phyloP scores from a whole-genome alignment of 2,797 vertebrate genomes.

The Tenualosa ilisha region DNA sequence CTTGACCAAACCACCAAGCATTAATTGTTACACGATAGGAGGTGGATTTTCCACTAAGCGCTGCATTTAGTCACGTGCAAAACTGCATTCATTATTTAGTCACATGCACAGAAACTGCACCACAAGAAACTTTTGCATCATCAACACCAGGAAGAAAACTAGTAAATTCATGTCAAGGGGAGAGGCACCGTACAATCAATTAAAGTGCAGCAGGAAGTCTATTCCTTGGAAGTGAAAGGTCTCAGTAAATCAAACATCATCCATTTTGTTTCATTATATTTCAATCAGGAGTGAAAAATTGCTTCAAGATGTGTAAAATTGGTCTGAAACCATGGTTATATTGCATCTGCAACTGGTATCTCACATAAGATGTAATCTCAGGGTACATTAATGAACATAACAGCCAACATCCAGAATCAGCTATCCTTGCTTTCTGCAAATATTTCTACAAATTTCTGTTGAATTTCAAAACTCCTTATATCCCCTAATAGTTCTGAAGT shows the following conservation, averaged over 20 bases:
- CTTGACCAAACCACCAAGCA: not conserved
- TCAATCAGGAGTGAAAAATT: not conserved
- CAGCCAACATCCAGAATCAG: not conserved
- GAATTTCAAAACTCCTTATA: too few relatives aligned
- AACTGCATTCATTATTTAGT: not conserved
- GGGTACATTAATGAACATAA: not conserved
- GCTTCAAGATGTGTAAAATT: not conserved
- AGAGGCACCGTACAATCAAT: not conserved
- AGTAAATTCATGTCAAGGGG: not conserved
- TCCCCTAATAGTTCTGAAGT: too few relatives aligned
- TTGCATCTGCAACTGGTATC: not conserved
- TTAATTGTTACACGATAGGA: not conserved
- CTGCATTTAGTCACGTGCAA: not conserved
- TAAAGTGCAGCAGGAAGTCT: not conserved
- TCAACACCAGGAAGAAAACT: not conserved
- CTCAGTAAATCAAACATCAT: not conserved
- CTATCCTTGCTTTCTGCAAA: not conserved
- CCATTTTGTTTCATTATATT: not conserved
- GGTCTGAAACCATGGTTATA: not conserved
- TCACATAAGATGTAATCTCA: not conserved
- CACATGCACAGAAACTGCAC: constrained; percentile 31
- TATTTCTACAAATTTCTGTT: not conserved
- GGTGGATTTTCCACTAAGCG: not conserved
- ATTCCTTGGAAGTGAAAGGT: not conserved
- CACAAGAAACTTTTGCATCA: not conserved